Evolutionary conservation across 2,797 vertebrate species (phyloP).

Genomic region (Cuniculus paca): DNA sequence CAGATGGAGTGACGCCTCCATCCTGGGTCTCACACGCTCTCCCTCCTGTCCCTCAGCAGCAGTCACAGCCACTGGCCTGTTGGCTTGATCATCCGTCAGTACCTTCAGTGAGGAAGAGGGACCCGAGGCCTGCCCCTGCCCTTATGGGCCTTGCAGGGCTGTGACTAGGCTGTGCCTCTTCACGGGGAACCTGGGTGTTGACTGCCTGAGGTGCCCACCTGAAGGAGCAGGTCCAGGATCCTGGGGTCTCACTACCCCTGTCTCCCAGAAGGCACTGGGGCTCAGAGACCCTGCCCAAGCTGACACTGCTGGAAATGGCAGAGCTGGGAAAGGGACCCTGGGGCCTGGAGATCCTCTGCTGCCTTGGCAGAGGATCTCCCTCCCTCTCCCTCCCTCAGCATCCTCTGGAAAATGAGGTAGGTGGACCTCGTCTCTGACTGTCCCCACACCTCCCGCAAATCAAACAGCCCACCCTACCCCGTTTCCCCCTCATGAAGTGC

Average conservation of each 20-base stretch:
- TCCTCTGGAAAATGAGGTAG: background rate
- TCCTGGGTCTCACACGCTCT: background rate
- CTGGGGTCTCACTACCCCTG: background rate
- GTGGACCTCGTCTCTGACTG: background rate
- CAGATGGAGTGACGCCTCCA: background rate
- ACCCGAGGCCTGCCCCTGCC: fast-evolving
- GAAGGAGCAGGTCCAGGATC: background rate
- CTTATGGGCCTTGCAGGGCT: background rate
- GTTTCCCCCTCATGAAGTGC: background rate
- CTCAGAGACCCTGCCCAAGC: background rate
- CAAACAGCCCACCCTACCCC: background rate
- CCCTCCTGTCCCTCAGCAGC: background rate
- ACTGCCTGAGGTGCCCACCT: background rate
- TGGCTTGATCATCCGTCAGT: background rate
- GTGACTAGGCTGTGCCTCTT: background rate
- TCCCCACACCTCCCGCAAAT: background rate
- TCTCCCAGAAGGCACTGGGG: background rate
- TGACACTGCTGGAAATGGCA: background rate
- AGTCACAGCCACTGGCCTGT: background rate
- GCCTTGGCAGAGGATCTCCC: too few species aligned
- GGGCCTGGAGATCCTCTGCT: background rate
- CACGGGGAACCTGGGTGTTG: too few species aligned
- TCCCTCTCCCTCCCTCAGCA: background rate
- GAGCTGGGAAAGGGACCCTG: too few species aligned
- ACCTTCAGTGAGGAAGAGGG: background rate